These are phyloP conservation scores for Trilocha varians DNA, from an alignment of 2,888 invertebrate species.

Conservation along the genomic window DNA sequence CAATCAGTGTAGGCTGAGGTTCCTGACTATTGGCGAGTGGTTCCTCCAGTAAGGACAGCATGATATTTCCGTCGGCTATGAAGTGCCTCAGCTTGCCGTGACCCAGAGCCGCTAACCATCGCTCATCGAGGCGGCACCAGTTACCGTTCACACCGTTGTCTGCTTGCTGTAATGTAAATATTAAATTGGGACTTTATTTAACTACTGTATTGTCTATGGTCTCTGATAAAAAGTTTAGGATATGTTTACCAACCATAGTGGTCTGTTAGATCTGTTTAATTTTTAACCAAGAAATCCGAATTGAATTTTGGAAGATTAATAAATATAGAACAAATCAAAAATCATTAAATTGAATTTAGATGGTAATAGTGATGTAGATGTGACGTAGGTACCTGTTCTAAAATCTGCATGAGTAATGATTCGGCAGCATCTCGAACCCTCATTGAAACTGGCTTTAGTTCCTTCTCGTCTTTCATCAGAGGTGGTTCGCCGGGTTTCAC, in stretches of 20 bases:
- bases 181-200: neutral
- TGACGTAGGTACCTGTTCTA: constrained; percentile 80
- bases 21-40: constrained; percentile 94
- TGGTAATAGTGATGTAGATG: neutral
- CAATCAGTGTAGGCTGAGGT: constrained; percentile 90
- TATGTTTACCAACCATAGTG: too few relatives aligned
- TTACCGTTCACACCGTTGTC: constrained; percentile 86
- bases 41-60: constrained; percentile 92
- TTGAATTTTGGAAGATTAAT: too few relatives aligned
- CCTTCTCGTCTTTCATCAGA: constrained; percentile 96
- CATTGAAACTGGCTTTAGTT: constrained; percentile 97
- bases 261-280: too few relatives aligned
- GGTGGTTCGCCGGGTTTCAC: constrained; percentile 89
- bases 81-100: constrained; percentile 78
- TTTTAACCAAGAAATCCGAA: too few relatives aligned
- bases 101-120: constrained; percentile 80
- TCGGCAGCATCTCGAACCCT: constrained; percentile 98
- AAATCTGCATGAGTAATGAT: constrained; percentile 89
- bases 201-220: too few relatives aligned
- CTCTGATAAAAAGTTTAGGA: too few relatives aligned
- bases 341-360: too few relatives aligned
- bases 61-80: constrained; percentile 90
- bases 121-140: constrained; percentile 91
- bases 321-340: too few relatives aligned
- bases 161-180: constrained; percentile 60